phyloP scores from a whole-genome alignment of 1,140 invertebrate species.

The Eupeodes corollae region DNA sequence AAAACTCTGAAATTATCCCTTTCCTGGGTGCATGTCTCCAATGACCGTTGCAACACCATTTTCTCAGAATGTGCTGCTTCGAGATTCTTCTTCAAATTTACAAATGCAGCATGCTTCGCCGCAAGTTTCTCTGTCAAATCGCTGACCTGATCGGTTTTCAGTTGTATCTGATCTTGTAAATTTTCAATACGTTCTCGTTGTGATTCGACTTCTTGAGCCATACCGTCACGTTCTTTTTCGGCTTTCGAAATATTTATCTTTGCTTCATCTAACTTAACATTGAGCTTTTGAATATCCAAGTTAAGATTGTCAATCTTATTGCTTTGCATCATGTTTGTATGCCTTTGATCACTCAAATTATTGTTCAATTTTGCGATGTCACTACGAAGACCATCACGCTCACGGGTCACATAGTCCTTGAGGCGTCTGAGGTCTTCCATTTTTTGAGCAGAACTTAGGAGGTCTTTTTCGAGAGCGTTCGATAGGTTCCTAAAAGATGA shows the following conservation, averaged over 20 bases:
- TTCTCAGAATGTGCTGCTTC: constrained; percentile 50
- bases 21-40: constrained; percentile 52
- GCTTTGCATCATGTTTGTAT: constrained; percentile 19
- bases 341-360: constrained; percentile 16
- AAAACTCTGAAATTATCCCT: constrained; percentile 51
- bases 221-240: constrained; percentile 24
- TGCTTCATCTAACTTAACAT: constrained; percentile 20
- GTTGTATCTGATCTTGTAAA: constrained; percentile 19
- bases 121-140: constrained; percentile 51
- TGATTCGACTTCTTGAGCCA: constrained; percentile 24
- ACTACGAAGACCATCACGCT: constrained; percentile 19
- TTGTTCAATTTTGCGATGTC: constrained; percentile 23
- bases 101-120: constrained; percentile 47
- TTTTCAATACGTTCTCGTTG: constrained; percentile 11
- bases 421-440: constrained; percentile 18
- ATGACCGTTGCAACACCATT: constrained; percentile 47
- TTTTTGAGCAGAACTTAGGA: constrained; percentile 15
- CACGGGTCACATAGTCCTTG: constrained; percentile 19
- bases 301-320: constrained; percentile 20
- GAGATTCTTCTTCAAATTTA: constrained; percentile 51
- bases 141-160: constrained; percentile 39
- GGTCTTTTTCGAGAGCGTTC: constrained; percentile 12
- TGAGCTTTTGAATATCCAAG: constrained; percentile 22
- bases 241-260: constrained; percentile 18
- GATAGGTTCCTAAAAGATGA: neutral